Evolutionary conservation across 1,140 invertebrate genomes (phyloP).

Genomic region (Diachasma alloeum): DNA sequence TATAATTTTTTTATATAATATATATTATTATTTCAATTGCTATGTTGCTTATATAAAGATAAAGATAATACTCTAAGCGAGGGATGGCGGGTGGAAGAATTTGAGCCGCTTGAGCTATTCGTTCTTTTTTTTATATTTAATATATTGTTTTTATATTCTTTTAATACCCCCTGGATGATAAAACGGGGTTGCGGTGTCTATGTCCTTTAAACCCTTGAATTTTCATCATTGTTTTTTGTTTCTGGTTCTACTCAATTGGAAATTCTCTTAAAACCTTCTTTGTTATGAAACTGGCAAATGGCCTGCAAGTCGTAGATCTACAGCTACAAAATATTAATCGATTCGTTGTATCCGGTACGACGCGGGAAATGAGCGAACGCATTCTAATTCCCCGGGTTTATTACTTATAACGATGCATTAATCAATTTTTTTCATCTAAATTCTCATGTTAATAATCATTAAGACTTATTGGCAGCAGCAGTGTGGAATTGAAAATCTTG

Average conservation of each 20-base stretch:
- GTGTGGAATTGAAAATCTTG: conserved; percentile 60
- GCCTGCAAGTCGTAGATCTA: conserved; percentile 27
- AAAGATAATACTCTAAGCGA: conserved; percentile 59
- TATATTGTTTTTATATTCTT: conserved; percentile 20
- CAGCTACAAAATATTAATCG: conserved; percentile 41
- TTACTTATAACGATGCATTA: conserved; percentile 15
- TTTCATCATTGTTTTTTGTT: conserved; percentile 20
- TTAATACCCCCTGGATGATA: conserved; percentile 14
- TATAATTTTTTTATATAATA: conserved; percentile 42
- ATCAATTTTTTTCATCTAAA: conserved; percentile 11
- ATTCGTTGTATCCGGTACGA: conserved; percentile 64
- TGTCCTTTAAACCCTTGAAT: conserved; percentile 13
- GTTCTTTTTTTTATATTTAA: conserved; percentile 19
- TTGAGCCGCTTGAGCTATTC: conserved; percentile 36
- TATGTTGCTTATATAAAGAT: conserved; percentile 58
- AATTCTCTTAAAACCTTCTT: conserved; percentile 1
- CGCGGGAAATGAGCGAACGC: conserved; percentile 51
- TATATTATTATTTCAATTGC: conserved; percentile 55
- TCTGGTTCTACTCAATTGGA: conserved; percentile 15
- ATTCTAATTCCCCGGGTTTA: conserved; percentile 36
- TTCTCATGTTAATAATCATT: conserved; percentile 16
- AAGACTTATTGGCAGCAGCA: conserved; percentile 47
- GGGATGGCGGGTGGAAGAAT: conserved; percentile 54
- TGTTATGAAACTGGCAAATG: conserved; percentile 19
- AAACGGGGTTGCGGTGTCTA: conserved; percentile 36